Evolutionary conservation across 1,140 invertebrate genomes (phyloP), one percentile per base, ranked within the genome.

Genomic region (Penaeus vannamei): DNA sequence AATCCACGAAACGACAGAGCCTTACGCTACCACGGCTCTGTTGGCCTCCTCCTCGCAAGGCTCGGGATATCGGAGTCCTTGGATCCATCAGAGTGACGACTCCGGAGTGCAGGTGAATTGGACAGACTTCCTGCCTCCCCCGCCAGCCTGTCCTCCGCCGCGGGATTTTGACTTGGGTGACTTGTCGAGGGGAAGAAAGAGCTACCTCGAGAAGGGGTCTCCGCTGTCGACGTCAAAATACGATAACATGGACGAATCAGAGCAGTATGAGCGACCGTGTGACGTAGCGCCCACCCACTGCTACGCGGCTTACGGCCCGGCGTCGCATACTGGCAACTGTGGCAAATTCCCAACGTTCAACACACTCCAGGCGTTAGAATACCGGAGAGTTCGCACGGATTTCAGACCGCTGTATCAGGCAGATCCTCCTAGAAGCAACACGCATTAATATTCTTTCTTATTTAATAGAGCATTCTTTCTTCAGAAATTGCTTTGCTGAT

Each of bases 21-120:
- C 90, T 19, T 91, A 91, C 53, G 89, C 90, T 76, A 91, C 90
- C 12, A 91, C 90, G 23, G 90, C 90, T 59, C 82, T 91, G 23
- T 84, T 91, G 85, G 90, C 90, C 26, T 88, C 90, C 26, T 62
- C 80, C 12, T 81, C 87, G 20, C 88, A 88, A n/a, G 60, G 60
- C 29, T 83, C 76, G 17, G 72, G 77, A 36, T 72, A 85, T 5
- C 53, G 66, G n/a, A 42, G 76, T 7, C 79, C 87, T 29, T 85
- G 85, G 53, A 76, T 79, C 17, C 77, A 86, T 22, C 85, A 90
- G 42, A 80, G 79, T 20, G 84, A 82, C 32, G 77, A 86, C 23
- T 81, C 84, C 10, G 89, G 84, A 22, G 80, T 90, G 23, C 84
- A 90, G 69, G 89, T 90, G 23, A 90, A 91, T 62, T 91, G 90